Conservation (phyloP, 2,797 vertebrate genomes). For the Phoxinus dragarum region DNA sequence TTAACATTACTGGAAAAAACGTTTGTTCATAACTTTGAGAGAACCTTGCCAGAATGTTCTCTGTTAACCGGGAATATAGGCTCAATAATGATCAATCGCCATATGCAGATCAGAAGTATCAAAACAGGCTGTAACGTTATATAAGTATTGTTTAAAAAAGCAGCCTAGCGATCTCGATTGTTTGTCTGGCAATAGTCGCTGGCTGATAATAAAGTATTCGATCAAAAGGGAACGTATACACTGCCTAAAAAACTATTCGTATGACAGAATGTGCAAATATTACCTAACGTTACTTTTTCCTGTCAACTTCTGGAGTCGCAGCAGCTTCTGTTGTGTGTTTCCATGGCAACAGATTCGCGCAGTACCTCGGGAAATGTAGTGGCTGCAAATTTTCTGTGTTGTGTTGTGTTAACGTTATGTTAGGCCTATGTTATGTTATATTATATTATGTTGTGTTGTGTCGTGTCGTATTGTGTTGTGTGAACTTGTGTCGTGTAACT, state of each 20-base stretch:
- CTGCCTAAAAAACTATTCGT: not conserved
- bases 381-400: not conserved
- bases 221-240: not conserved
- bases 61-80: too few species aligned
- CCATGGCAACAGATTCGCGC: not conserved
- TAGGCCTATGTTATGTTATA: too few species aligned
- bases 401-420: too few species aligned
- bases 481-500: too few species aligned
- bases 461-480: too few species aligned
- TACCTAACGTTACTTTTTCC: not conserved
- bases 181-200: not conserved
- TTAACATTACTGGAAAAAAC: too few species aligned
- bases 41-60: not conserved
- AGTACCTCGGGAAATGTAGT: conserved; percentile 7
- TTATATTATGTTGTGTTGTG: not conserved
- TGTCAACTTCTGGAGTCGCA: not conserved
- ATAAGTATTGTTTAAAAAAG: not conserved
- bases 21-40: not conserved
- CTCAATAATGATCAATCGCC: not conserved
- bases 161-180: too few species aligned
- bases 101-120: not conserved
- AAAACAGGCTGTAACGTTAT: not conserved
- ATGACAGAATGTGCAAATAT: not conserved
- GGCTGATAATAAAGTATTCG: not conserved
- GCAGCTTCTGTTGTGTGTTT: not conserved